Percentiles rank a stretch among this genome's conserved stretches.
Evolutionary conservation across 2,113 vertebrate species (phyloP).

Genomic region (Epinephelus cyanopodus): DNA sequence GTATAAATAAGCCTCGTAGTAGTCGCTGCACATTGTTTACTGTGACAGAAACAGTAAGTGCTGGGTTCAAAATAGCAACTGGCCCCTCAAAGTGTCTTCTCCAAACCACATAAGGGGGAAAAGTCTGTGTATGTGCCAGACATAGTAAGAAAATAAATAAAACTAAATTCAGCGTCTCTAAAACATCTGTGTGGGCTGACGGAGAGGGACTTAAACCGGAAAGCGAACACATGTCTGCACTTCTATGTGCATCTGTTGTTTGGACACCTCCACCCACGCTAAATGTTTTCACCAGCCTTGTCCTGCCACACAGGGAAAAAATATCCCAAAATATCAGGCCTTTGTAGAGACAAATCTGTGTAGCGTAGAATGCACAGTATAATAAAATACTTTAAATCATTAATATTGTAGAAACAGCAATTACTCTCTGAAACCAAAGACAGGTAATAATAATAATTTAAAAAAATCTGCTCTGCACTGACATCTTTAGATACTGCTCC

Average conservation of each 20-base stretch:
- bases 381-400: background rate
- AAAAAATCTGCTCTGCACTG: too few relatives aligned
- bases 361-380: background rate
- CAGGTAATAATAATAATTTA: too few relatives aligned
- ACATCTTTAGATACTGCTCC: too few relatives aligned
- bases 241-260: slow-evolving; percentile 69
- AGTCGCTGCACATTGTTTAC: slow-evolving; percentile 6
- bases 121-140: slow-evolving; percentile 43
- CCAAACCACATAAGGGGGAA: slow-evolving; percentile 39
- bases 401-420: background rate
- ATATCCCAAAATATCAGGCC: background rate
- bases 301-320: background rate
- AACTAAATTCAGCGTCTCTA: slow-evolving; percentile 35
- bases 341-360: background rate
- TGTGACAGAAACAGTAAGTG: slow-evolving; percentile 12
- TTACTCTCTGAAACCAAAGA: background rate
- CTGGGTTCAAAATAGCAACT: slow-evolving; percentile 24
- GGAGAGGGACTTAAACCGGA: slow-evolving; percentile 28
- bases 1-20: background rate
- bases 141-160: slow-evolving; percentile 35
- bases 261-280: slow-evolving; percentile 58
- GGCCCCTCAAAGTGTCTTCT: slow-evolving; percentile 21
- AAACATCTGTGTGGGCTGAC: slow-evolving; percentile 63
- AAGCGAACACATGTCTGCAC: slow-evolving; percentile 51
- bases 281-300: background rate